Evolutionary conservation across 2,888 invertebrate genomes (phyloP), one percentile per base, ranked within the genome.

Genomic region (Cerastis rubricosa): DNA sequence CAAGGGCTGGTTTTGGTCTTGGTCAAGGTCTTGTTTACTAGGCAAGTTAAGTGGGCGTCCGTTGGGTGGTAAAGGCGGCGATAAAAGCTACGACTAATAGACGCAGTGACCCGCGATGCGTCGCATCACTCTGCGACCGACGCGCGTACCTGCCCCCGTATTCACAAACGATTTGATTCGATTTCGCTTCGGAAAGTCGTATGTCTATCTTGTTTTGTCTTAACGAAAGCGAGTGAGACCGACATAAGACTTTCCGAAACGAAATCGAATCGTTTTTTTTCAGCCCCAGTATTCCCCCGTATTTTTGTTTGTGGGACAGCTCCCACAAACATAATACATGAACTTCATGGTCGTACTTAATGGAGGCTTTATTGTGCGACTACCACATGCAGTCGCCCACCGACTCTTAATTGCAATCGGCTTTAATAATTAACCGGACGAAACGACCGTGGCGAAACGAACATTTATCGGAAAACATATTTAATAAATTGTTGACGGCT

Each of bases 401-500:
- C 81, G 86, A 87, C 85, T 87, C 85, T 88, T 92, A 91, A 92
- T 91, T 91, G 89, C 91, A 87, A 89, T 91, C 84, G 89, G 81
- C 87, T 90, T 85, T 70, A 90, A 91, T 92, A 91, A 92, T 92
- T 90, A 91, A 89, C 88, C 87, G 86, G 82, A 85, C 85, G 85
- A 71, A 83, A 80, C 85, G 87, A 83, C 86, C 85, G 85, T 85
- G 78, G 83, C 81, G 80, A 83, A 77, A 82, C 71, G 76, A 83
- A 87, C 84, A 87, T 91, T 93, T 90, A 92, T 92, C 89, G 86
- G 86, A 78, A 89, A 91, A 91, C 89, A 90, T 92, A 89, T 91
- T 91, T 91, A 92, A 92, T 89, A 87, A 84, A 85, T 84, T 68
- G 45, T 71, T 64, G 75, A 66, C 67, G 64, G 70, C 54, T 76